Conservation (phyloP, 2,797 vertebrate genomes). For the Oreortyx pictus region DNA sequence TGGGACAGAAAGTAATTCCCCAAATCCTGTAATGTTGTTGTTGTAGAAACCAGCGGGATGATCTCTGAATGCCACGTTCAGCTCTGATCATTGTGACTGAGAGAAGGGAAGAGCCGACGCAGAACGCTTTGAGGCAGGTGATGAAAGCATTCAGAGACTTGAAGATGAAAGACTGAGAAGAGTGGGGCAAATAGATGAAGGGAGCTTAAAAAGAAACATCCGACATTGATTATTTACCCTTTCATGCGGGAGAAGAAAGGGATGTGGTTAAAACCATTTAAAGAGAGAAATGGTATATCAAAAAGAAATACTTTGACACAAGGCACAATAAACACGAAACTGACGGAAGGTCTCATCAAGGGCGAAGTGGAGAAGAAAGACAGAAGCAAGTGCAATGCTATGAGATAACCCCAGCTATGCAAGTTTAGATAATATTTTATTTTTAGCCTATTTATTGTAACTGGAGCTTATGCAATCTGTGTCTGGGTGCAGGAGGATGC, state of each 20-base stretch:
- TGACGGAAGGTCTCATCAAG: not conserved
- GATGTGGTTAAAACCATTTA: not conserved
- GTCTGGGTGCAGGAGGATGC: not conserved
- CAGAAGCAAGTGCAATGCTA: not conserved
- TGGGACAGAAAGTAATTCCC: not conserved
- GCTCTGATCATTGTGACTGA: not conserved
- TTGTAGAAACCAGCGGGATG: not conserved
- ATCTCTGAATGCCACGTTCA: not conserved
- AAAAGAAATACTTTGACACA: not conserved
- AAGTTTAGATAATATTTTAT: not conserved
- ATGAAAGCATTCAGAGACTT: not conserved
- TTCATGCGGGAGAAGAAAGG: constrained; percentile 1
- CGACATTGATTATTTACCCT: not conserved
- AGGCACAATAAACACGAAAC: not conserved
- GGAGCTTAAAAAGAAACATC: not conserved
- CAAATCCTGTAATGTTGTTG: not conserved
- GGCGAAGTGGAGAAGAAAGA: not conserved
- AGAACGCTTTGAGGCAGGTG: not conserved
- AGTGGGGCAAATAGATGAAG: not conserved
- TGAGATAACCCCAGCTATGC: not conserved
- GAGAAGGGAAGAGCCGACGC: not conserved
- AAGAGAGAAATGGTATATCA: not conserved
- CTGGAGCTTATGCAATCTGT: not conserved
- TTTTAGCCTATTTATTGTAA: constrained; percentile 10
- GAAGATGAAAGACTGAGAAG: not conserved